phyloP scores from a whole-genome alignment of 2,113 vertebrate genomes.

The Sigmodon hispidus region DNA sequence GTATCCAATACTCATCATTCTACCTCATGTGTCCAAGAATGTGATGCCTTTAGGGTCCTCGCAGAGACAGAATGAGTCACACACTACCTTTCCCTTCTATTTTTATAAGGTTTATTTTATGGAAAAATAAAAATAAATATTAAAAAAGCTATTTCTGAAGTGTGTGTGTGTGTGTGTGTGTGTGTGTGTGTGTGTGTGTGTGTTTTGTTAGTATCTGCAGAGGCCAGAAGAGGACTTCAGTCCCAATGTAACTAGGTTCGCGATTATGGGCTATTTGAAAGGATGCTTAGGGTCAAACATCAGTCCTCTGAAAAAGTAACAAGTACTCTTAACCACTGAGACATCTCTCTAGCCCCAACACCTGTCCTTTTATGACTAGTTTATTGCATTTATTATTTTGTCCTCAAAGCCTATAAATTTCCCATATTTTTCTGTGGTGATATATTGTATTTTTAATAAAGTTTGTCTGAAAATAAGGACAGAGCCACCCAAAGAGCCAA shows the following conservation, averaged over 20 bases:
- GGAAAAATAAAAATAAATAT: not conserved
- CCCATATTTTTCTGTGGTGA: not conserved
- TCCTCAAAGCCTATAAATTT: not conserved
- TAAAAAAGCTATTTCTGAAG: not conserved
- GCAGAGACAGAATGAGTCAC: not conserved
- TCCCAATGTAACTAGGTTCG: not conserved
- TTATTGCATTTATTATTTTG: not conserved
- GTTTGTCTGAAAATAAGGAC: no score
- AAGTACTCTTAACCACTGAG: not conserved
- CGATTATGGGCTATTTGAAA: not conserved
- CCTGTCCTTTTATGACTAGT: not conserved
- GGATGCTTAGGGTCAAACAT: not conserved
- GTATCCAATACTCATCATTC: not conserved
- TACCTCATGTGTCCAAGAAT: not conserved
- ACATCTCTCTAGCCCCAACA: not conserved
- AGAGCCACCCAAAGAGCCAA: no score
- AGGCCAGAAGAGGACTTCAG: not conserved
- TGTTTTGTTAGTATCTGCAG: not conserved
- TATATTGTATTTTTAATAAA: no score
- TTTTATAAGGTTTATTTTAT: not conserved
- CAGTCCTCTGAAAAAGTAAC: not conserved
- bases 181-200: not conserved
- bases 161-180: not conserved
- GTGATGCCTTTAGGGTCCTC: not conserved
- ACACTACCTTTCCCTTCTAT: not conserved